A percentile compares a stretch with the other conserved stretches of the same genome.
Conservation (phyloP, 1,140 invertebrate species). For the Elymnias hypermnestra region DNA sequence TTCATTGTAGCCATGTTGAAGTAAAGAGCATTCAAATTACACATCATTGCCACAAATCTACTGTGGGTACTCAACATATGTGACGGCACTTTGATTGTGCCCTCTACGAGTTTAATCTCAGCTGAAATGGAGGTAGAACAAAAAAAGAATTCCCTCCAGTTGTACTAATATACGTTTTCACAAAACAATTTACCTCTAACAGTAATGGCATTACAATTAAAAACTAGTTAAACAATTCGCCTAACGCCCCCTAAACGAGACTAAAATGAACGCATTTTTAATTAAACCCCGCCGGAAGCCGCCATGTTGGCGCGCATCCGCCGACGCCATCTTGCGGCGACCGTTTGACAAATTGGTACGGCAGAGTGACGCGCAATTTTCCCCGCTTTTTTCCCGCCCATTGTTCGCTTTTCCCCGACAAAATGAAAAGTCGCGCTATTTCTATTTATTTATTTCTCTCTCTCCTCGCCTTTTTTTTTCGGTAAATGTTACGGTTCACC, state of each 20-base stretch:
- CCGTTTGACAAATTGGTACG: slow-evolving; percentile 74
- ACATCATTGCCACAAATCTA: neutral
- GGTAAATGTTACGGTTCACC: slow-evolving; percentile 52
- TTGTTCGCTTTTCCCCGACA: slow-evolving; percentile 72
- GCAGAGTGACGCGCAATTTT: slow-evolving; percentile 74
- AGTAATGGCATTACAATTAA: slow-evolving; percentile 39
- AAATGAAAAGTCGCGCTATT: slow-evolving; percentile 72
- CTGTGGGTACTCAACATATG: neutral
- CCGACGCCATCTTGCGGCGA: slow-evolving; percentile 66
- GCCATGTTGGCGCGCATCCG: slow-evolving; percentile 65
- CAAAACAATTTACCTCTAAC: slow-evolving; percentile 19
- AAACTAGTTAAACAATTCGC: slow-evolving; percentile 46
- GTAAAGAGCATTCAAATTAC: neutral
- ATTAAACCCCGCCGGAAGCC: slow-evolving; percentile 68
- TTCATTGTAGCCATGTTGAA: neutral
- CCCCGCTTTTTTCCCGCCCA: slow-evolving; percentile 69
- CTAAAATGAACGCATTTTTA: slow-evolving; percentile 71
- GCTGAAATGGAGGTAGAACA: slow-evolving; percentile 4
- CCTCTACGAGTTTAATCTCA: neutral
- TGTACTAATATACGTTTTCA: slow-evolving; percentile 13
- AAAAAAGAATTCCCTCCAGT: slow-evolving; percentile 1
- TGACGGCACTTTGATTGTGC: slow-evolving; percentile 1
- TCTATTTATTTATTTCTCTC: slow-evolving; percentile 54
- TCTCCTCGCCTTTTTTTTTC: slow-evolving; percentile 41
- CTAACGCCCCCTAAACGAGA: slow-evolving; percentile 44